Conservation (phyloP, 37 sponge, comb jelly and placozoan species). For the Mnemiopsis leidyi region DNA sequence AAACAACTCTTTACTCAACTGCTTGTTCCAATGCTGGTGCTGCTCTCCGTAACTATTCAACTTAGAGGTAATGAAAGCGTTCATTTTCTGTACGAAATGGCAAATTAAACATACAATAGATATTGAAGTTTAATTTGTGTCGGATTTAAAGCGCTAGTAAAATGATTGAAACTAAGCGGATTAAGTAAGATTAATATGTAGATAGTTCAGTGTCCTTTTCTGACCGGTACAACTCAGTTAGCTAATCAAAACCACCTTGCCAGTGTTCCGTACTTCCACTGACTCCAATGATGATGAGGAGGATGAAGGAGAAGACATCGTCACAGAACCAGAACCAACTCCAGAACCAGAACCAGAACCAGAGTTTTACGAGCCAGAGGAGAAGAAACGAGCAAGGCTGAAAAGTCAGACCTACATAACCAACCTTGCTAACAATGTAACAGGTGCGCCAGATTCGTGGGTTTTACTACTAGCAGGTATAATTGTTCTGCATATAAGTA, state of each 20-base stretch:
- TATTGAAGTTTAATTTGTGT: too few relatives aligned
- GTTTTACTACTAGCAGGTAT: too few relatives aligned
- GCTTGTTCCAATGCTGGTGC: conserved; percentile 8
- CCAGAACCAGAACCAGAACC: not conserved
- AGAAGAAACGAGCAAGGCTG: not conserved
- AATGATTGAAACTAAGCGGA: too few relatives aligned
- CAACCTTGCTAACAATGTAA: not conserved
- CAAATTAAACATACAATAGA: too few relatives aligned
- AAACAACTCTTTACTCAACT: not conserved
- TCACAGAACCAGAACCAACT: too few relatives aligned
- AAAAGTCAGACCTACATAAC: conserved; percentile 5
- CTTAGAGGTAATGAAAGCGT: conserved; percentile 57
- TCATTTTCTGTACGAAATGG: too few relatives aligned
- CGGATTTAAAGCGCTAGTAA: too few relatives aligned
- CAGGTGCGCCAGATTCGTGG: too few relatives aligned
- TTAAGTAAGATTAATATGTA: too few relatives aligned
- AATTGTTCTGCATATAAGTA: too few relatives aligned
- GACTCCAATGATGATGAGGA: not conserved
- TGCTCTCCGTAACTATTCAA: conserved; percentile 42
- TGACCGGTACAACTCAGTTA: not conserved
- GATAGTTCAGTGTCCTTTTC: not conserved
- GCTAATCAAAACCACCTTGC: too few relatives aligned
- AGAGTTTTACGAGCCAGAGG: not conserved
- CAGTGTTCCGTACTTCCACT: too few relatives aligned
- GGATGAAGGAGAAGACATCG: not conserved